Percentiles rank a stretch among this genome's conserved stretches.
Conservation (phyloP, 2,888 invertebrate species). For the Acrobasis suavella region DNA sequence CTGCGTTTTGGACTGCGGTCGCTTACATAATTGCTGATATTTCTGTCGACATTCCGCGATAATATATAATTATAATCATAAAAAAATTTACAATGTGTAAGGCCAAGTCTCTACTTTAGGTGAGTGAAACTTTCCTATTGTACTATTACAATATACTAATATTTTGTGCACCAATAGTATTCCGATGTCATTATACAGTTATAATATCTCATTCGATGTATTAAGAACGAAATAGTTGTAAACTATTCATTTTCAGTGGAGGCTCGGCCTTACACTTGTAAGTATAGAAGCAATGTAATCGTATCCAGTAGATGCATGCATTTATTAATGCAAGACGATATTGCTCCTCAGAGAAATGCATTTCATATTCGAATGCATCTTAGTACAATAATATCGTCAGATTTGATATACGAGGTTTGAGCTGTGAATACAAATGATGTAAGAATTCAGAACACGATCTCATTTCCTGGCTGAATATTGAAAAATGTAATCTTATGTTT, state of each 20-base stretch:
- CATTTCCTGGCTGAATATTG: background rate
- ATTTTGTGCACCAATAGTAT: too few relatives aligned
- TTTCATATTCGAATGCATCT: background rate
- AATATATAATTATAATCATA: conserved; percentile 26
- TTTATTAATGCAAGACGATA: background rate
- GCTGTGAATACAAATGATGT: background rate
- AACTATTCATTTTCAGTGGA: too few relatives aligned
- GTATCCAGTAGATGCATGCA: background rate
- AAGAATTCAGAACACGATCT: background rate
- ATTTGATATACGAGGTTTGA: background rate
- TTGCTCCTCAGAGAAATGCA: background rate
- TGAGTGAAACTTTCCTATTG: too few relatives aligned
- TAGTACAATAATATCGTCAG: background rate
- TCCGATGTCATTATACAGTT: too few relatives aligned
- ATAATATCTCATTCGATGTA: too few relatives aligned
- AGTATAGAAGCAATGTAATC: background rate
- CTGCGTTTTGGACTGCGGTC: conserved; percentile 90
- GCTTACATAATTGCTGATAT: conserved; percentile 91
- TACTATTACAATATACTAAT: too few relatives aligned
- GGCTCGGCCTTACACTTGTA: background rate
- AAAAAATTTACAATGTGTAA: background rate
- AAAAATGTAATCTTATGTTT: background rate
- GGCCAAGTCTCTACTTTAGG: background rate
- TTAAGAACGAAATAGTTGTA: too few relatives aligned
- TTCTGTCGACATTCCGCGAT: conserved; percentile 84